A percentile compares a stretch with the other conserved stretches of the same genome.
These are phyloP conservation scores for Bagarius yarrelli DNA, from an alignment of 2,113 vertebrate genomes.

Conservation along the genomic window DNA sequence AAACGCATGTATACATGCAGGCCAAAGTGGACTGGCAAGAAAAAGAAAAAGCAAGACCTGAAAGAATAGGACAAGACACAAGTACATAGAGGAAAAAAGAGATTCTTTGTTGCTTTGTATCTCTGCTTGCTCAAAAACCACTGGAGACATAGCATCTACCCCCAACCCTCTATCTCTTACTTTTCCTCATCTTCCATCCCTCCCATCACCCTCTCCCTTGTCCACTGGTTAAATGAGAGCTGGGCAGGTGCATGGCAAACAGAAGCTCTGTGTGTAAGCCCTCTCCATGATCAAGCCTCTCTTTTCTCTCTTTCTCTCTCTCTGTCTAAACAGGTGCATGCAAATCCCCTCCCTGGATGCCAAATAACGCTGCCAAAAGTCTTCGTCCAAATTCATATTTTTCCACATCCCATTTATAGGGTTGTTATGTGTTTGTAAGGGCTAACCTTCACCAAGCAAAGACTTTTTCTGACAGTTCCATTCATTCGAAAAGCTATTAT, in stretches of 20 bases:
- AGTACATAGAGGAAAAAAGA: constrained; percentile 44
- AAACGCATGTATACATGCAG: neutral
- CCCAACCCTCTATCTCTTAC: constrained; percentile 13
- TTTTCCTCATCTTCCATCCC: constrained; percentile 16
- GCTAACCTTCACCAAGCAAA: neutral
- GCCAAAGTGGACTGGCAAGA: constrained; percentile 39
- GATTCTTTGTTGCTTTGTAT: constrained; percentile 52
- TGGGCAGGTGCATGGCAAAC: constrained; percentile 67
- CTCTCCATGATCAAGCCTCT: constrained; percentile 47
- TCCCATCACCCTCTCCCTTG: constrained; percentile 17
- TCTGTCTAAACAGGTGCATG: constrained; percentile 46
- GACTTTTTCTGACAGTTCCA: neutral
- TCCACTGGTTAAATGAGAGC: constrained; percentile 41
- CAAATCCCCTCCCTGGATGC: constrained; percentile 38
- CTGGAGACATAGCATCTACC: constrained; percentile 1
- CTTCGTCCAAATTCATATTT: constrained; percentile 21
- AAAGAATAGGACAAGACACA: neutral
- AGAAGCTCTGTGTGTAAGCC: constrained; percentile 68
- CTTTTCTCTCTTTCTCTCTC: constrained; percentile 24
- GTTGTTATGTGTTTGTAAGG: neutral
- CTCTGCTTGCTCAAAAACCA: constrained; percentile 27
- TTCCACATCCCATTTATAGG: neutral
- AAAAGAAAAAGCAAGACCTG: neutral
- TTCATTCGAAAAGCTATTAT: neutral
- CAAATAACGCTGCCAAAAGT: constrained; percentile 31